A percentile compares a stretch with the other conserved stretches of the same genome.
Evolutionary conservation across 2,113 vertebrate species (phyloP).

Genomic region (Hiodon alosoides): DNA sequence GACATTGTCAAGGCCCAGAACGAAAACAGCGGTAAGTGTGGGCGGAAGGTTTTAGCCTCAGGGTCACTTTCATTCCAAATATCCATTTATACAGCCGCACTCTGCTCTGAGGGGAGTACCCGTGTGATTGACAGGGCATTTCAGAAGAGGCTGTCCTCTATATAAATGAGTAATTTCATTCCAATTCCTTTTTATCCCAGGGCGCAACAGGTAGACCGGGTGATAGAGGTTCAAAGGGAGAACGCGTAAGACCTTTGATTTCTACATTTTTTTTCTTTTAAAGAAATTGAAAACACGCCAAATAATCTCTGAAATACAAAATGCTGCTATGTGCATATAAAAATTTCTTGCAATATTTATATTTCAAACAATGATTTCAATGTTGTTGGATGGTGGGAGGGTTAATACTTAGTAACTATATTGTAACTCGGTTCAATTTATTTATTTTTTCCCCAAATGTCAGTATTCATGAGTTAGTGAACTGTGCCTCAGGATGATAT

Average conservation of each 20-base stretch:
- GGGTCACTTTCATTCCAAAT: constrained; percentile 28
- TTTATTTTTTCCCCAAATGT: not conserved
- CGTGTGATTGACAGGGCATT: not conserved
- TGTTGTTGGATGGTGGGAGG: too few relatives aligned
- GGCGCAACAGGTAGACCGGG: constrained; percentile 77
- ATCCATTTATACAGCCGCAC: constrained; percentile 21
- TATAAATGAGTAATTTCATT: constrained; percentile 14
- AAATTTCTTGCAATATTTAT: not conserved
- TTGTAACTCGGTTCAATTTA: too few relatives aligned
- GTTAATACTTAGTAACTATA: too few relatives aligned
- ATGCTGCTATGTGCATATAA: not conserved
- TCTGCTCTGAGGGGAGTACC: not conserved
- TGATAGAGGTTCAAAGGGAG: constrained; percentile 95
- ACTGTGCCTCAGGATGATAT: not conserved
- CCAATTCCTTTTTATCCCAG: constrained; percentile 53
- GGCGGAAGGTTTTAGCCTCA: constrained; percentile 8
- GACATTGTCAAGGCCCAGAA: not conserved
- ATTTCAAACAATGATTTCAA: too few relatives aligned
- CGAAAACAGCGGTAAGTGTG: not conserved
- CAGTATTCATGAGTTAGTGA: not conserved
- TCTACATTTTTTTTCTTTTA: constrained; percentile 12
- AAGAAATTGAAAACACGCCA: not conserved
- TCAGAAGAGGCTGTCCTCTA: not conserved
- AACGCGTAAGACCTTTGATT: constrained; percentile 72
- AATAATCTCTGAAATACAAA: not conserved